phyloP scores from a whole-genome alignment of 2,888 invertebrate species.

The Bombylius major region DNA sequence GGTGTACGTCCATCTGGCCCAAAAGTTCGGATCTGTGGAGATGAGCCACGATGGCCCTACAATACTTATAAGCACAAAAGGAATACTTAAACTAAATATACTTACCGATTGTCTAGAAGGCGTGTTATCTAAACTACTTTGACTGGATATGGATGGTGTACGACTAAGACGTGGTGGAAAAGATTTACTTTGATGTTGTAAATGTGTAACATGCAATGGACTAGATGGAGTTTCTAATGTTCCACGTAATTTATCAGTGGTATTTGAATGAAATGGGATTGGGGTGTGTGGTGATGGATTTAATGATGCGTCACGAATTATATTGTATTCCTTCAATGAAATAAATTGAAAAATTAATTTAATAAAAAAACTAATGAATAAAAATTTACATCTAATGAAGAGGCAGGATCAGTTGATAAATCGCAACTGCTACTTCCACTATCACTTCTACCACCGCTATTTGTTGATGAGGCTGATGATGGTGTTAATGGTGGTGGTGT shows the following conservation, averaged over 20 bases:
- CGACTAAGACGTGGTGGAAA: conserved; percentile 57
- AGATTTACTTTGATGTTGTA: conserved; percentile 57
- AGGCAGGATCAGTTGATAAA: conserved; percentile 27
- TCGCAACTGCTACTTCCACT: conserved; percentile 33
- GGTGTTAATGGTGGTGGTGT: conserved; percentile 35
- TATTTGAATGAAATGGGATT: conserved; percentile 30
- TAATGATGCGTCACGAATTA: conserved; percentile 51
- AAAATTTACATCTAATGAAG: conserved; percentile 25
- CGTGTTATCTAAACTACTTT: conserved; percentile 68
- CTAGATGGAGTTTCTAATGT: conserved; percentile 46
- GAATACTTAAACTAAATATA: conserved; percentile 5
- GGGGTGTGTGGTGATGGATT: conserved; percentile 36
- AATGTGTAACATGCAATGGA: conserved; percentile 38
- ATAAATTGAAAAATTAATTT: background rate
- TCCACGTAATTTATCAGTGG: conserved; percentile 35
- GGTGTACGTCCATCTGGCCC: conserved; percentile 65
- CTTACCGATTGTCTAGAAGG: conserved; percentile 45
- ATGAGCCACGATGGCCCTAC: conserved; percentile 65
- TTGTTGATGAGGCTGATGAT: conserved; percentile 33
- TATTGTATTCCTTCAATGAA: conserved; percentile 46
- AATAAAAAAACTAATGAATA: background rate
- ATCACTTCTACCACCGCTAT: conserved; percentile 32
- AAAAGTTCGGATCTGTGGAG: conserved; percentile 72
- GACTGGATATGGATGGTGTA: conserved; percentile 70
- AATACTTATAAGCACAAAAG: background rate